A percentile compares a stretch with the other conserved stretches of the same genome.
phyloP scores from a whole-genome alignment of 1,140 invertebrate species.

The Drosophila ogumai region DNA sequence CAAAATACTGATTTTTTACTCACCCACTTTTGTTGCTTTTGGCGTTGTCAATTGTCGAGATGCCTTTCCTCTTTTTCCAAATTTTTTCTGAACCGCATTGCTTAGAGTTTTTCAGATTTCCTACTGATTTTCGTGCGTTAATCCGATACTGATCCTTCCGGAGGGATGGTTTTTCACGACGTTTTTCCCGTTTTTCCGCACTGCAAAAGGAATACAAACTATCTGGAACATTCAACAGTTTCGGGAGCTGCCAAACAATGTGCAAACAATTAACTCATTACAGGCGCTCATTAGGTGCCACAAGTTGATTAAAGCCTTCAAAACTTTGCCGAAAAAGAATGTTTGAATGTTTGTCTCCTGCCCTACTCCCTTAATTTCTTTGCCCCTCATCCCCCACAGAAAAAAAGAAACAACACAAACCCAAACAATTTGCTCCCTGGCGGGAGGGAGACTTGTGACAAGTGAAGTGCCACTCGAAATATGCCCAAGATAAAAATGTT shows the following conservation, averaged over 20 bases:
- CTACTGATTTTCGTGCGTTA: too few species aligned
- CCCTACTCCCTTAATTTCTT: conserved; percentile 2
- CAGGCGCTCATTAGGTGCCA: conserved; percentile 70
- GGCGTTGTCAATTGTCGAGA: too few species aligned
- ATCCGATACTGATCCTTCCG: too few species aligned
- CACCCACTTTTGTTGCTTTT: too few species aligned
- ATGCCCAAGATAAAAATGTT: conserved; percentile 75
- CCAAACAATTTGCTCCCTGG: conserved; percentile 24
- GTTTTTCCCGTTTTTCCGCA: too few species aligned
- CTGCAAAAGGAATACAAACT: background rate
- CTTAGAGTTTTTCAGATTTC: too few species aligned
- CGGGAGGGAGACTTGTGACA: conserved; percentile 49
- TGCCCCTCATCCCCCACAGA: background rate
- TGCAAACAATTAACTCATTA: conserved; percentile 77
- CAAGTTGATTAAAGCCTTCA: conserved; percentile 80
- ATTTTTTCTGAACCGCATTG: too few species aligned
- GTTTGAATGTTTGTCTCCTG: conserved; percentile 13
- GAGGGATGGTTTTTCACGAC: too few species aligned
- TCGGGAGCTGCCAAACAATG: conserved; percentile 29
- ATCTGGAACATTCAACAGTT: conserved; percentile 22
- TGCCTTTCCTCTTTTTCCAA: too few species aligned
- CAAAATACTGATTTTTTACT: too few species aligned
- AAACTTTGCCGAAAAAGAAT: conserved; percentile 66
- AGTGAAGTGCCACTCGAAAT: conserved; percentile 78
- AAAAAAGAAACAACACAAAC: background rate